These are phyloP conservation scores for Beroe ovata DNA, from an alignment of 37 sponge, comb jelly and placozoan genomes.

Conservation along the genomic window DNA sequence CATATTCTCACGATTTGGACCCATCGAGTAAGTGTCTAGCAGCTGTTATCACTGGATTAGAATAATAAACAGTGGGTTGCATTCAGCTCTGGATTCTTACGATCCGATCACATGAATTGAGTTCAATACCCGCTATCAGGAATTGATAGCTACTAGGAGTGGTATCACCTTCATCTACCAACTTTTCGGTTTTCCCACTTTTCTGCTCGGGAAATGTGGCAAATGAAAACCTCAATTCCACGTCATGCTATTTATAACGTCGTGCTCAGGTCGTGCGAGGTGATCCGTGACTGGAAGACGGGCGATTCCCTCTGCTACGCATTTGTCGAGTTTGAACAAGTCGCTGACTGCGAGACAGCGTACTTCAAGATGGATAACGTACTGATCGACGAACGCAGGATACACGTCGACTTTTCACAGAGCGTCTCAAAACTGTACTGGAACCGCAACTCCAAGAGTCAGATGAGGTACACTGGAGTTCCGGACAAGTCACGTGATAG, in stretches of 20 bases:
- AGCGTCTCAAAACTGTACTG: slow-evolving; percentile 82
- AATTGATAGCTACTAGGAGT: not conserved
- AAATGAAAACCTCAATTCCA: too few relatives aligned
- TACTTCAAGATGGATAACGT: slow-evolving; percentile 99
- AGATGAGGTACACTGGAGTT: not conserved
- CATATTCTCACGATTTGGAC: slow-evolving; percentile 96
- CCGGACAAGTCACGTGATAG: not conserved
- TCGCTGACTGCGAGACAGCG: slow-evolving; percentile 91
- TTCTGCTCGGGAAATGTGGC: too few relatives aligned
- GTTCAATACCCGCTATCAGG: not conserved
- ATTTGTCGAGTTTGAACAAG: slow-evolving; percentile 94
- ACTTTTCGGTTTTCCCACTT: too few relatives aligned
- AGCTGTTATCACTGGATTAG: too few relatives aligned
- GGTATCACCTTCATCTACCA: too few relatives aligned
- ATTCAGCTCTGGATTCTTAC: too few relatives aligned
- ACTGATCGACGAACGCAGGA: slow-evolving; percentile 93
- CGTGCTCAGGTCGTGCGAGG: slow-evolving; percentile 82
- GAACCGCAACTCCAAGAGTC: slow-evolving; percentile 35
- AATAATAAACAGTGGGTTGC: too few relatives aligned
- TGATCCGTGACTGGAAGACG: slow-evolving; percentile 92
- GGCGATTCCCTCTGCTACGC: slow-evolving; percentile 97
- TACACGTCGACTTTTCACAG: slow-evolving; percentile 98
- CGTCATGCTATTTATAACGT: too few relatives aligned
- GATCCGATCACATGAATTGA: too few relatives aligned
- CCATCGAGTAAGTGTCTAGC: slow-evolving; percentile 71